Conservation (phyloP, 2,888 invertebrate species). For the Augochlorella aurata region DNA sequence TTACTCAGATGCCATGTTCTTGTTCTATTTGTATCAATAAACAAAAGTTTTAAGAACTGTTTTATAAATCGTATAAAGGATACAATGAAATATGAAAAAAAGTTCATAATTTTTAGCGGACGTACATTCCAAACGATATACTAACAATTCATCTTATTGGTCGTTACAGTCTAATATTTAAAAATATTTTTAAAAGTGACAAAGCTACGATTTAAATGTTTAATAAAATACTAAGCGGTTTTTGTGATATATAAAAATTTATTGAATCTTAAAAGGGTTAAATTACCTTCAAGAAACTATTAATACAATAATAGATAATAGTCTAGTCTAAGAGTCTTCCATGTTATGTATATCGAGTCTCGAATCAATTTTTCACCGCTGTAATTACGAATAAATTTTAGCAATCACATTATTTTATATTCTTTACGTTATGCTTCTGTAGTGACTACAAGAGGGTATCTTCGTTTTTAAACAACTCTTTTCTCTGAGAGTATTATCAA, state of each 20-base stretch:
- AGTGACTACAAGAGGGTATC: not conserved
- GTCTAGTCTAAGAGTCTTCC: constrained; percentile 59
- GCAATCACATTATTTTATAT: constrained; percentile 30
- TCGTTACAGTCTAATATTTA: not conserved
- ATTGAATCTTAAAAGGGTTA: constrained; percentile 41
- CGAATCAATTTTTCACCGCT: constrained; percentile 16
- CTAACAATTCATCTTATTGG: not conserved
- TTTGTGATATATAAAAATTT: not conserved
- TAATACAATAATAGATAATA: constrained; percentile 50
- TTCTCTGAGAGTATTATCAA: not conserved
- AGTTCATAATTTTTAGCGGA: not conserved
- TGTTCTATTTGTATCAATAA: too few species aligned
- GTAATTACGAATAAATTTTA: constrained; percentile 48
- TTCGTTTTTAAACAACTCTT: not conserved
- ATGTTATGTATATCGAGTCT: constrained; percentile 43
- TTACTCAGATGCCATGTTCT: too few species aligned
- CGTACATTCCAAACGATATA: not conserved
- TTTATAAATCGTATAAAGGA: not conserved
- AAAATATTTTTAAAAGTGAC: not conserved
- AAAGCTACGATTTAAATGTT: not conserved
- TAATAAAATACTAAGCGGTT: not conserved
- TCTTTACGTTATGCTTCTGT: constrained; percentile 9
- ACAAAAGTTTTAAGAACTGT: too few species aligned
- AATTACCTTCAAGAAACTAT: constrained; percentile 35
- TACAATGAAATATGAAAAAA: not conserved